Conservation (phyloP, 2,113 vertebrate species). For the Ailurus styani region DNA sequence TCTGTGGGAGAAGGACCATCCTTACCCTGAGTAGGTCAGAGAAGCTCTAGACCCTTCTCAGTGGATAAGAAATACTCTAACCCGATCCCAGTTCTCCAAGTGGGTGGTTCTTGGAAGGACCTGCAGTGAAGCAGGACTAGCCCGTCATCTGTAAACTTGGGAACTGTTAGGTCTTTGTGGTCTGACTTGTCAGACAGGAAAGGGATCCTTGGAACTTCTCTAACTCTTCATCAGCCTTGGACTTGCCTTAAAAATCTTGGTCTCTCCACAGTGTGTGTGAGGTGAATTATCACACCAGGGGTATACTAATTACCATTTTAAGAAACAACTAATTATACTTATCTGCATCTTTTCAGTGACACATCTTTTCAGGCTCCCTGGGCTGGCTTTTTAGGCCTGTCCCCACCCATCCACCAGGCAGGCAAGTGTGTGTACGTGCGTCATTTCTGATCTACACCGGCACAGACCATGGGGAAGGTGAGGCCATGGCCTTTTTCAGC, state of each 20-base stretch:
- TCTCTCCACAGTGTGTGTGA: not conserved
- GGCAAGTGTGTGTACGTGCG: too few species aligned
- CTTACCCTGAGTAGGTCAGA: not conserved
- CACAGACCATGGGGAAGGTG: not conserved
- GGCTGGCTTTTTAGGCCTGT: not conserved
- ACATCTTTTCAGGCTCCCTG: not conserved
- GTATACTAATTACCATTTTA: too few species aligned
- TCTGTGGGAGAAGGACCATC: not conserved
- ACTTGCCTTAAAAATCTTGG: not conserved
- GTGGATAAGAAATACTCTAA: not conserved
- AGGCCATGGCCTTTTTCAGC: not conserved
- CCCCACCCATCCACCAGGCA: not conserved
- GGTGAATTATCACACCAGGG: not conserved
- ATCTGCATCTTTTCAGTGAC: not conserved
- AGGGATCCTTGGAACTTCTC: not conserved
- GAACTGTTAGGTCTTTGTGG: not conserved
- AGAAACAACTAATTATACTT: not conserved
- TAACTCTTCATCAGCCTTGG: not conserved
- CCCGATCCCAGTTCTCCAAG: not conserved
- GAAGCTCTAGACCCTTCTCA: not conserved
- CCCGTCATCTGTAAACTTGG: not conserved
- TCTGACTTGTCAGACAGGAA: not conserved
- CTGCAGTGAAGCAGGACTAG: not conserved
- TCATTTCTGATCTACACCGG: not conserved
- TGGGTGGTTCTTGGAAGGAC: not conserved